Conservation (phyloP, 2,888 invertebrate species). For the Exocentrus adspersus region DNA sequence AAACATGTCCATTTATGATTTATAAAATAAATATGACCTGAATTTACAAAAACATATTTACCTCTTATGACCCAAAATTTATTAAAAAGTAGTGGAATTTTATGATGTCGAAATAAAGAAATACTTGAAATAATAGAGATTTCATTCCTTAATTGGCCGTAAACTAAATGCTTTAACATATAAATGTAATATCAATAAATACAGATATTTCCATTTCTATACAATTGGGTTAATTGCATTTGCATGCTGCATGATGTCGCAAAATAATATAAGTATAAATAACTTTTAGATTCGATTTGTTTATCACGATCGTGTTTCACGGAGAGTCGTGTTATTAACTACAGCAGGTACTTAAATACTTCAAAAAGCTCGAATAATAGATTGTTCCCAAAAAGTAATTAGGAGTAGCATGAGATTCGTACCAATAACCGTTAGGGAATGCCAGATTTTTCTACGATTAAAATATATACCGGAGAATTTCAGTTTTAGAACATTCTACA, state of each 20-base stretch:
- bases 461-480: no score
- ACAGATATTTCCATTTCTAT: slow-evolving; percentile 5
- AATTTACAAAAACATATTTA: no score
- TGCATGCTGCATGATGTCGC: background rate
- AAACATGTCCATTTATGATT: no score
- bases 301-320: background rate
- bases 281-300: background rate
- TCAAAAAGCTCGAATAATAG: no score
- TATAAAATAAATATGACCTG: no score
- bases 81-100: background rate
- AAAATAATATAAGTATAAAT: background rate
- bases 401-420: no score
- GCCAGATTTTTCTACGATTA: no score
- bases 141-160: background rate
- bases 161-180: background rate
- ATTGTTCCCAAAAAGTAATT: no score
- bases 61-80: no score
- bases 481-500: no score
- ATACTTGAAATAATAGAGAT: background rate
- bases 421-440: no score
- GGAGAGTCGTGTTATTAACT: background rate
- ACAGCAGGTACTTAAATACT: no score
- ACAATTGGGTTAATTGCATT: background rate
- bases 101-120: background rate
- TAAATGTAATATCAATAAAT: slow-evolving; percentile 4